Conservation (phyloP, 2,113 vertebrate genomes). For the Clarias gariepinus region DNA sequence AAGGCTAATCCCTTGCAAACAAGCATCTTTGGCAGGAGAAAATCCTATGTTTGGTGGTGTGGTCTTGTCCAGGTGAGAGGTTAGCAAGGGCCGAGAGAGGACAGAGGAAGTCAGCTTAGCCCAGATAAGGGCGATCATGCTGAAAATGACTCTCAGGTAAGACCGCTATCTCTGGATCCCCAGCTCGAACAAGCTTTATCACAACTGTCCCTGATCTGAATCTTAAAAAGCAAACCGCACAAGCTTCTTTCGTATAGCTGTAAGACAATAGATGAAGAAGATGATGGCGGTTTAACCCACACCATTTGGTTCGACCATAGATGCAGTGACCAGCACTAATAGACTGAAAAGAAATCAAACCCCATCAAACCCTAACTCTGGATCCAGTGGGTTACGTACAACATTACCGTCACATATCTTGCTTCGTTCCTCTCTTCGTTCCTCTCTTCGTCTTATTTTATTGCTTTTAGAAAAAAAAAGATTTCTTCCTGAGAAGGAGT, state of each 20-base stretch:
- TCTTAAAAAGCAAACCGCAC: conserved; percentile 73
- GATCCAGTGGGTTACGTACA: not conserved
- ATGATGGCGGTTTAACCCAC: conserved; percentile 58
- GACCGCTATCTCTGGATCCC: conserved; percentile 72
- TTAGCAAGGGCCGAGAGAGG: conserved; percentile 67
- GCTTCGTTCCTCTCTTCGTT: not conserved
- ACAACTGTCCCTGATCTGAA: conserved; percentile 67
- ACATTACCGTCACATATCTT: not conserved
- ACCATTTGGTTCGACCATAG: not conserved
- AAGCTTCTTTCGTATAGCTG: conserved; percentile 64
- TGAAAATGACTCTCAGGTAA: conserved; percentile 79
- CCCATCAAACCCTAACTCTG: not conserved
- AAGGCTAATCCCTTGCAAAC: conserved; percentile 72
- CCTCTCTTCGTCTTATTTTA: not conserved
- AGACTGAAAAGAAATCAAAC: not conserved
- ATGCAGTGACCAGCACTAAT: not conserved
- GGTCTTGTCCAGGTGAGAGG: conserved; percentile 61
- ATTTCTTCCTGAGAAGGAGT: not conserved
- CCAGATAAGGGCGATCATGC: conserved; percentile 78
- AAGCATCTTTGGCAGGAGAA: conserved; percentile 67
- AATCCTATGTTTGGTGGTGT: conserved; percentile 48
- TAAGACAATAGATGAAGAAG: conserved; percentile 55
- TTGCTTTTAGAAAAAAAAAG: not conserved
- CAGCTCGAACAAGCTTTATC: conserved; percentile 77
- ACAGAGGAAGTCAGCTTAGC: conserved; percentile 69